phyloP scores from a whole-genome alignment of 2,113 vertebrate species.

The Amia ocellicauda region DNA sequence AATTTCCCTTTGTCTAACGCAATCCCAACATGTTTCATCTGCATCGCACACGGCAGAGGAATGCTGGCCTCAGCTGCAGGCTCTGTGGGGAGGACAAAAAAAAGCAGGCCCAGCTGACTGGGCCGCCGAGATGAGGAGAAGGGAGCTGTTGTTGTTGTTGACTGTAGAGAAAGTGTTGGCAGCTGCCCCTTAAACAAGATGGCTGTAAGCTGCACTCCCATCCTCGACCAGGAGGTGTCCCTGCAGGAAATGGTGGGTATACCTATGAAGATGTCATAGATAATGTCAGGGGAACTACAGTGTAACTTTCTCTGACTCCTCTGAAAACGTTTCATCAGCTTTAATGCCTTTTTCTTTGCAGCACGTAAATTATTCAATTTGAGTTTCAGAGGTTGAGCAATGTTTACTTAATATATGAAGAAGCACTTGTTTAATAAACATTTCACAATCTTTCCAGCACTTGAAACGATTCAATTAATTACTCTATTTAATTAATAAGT shows the following conservation, averaged over 20 bases:
- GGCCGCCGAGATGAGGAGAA: conserved; percentile 40
- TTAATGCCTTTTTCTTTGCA: neutral
- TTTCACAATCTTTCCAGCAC: too few species aligned
- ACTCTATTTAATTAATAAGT: conserved; percentile 47
- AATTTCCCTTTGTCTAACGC: conserved; percentile 65
- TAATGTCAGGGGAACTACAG: neutral
- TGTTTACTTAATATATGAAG: too few species aligned
- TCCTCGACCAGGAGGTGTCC: conserved; percentile 48
- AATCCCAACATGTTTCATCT: conserved; percentile 42
- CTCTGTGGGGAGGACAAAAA: conserved; percentile 50
- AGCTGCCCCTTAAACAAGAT: conserved; percentile 28
- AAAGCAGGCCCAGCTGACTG: conserved; percentile 52
- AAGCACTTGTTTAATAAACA: conserved; percentile 5
- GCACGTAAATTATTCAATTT: too few species aligned
- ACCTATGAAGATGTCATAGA: conserved; percentile 13
- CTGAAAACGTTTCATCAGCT: neutral
- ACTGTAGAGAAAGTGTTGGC: conserved; percentile 49
- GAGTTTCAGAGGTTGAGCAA: neutral
- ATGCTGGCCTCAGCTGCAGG: conserved; percentile 60
- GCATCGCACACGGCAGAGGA: conserved; percentile 56
- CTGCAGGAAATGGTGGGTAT: conserved; percentile 24
- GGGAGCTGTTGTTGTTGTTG: conserved; percentile 45
- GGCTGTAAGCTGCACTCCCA: conserved; percentile 33
- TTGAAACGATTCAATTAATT: too few species aligned
- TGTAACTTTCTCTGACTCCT: neutral